phyloP scores from a whole-genome alignment of 2,888 invertebrate genomes.

The Lepeophtheirus nordmannii region DNA sequence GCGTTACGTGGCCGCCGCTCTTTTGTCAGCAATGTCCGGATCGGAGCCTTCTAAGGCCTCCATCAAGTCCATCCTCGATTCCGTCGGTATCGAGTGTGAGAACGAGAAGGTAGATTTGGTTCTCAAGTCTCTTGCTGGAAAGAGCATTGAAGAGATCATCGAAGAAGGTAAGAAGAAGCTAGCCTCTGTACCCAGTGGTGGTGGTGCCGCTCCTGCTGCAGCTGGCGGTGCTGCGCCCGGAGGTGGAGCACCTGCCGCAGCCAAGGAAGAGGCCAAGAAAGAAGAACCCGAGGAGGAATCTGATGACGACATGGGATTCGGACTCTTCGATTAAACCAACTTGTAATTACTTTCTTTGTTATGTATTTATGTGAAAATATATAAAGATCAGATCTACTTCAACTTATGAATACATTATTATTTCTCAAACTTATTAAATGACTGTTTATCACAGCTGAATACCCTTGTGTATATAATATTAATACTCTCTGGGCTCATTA shows the following conservation, averaged over 20 bases:
- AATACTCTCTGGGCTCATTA: too few relatives aligned
- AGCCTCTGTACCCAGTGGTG: conserved; percentile 84
- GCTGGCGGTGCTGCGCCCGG: conserved; percentile 49
- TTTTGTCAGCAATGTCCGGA: conserved; percentile 43
- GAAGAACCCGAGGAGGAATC: conserved; percentile 62
- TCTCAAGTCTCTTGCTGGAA: conserved; percentile 49
- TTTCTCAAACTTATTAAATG: too few relatives aligned
- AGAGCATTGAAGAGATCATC: conserved; percentile 90
- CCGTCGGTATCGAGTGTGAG: conserved; percentile 21
- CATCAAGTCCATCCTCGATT: conserved; percentile 17
- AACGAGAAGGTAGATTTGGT: conserved; percentile 12
- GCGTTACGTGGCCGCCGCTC: conserved; percentile 79
- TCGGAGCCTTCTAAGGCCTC: background rate
- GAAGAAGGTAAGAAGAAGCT: conserved; percentile 95
- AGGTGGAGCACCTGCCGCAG: conserved; percentile 50
- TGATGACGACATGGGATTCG: conserved; percentile 86
- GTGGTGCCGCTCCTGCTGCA: conserved; percentile 62
- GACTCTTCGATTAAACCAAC: conserved; percentile 33
- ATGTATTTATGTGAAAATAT: background rate
- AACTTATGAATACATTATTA: too few relatives aligned
- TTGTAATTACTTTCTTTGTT: background rate
- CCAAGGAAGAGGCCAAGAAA: conserved; percentile 47
- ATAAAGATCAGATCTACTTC: too few relatives aligned
- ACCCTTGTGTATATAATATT: too few relatives aligned
- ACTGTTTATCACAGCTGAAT: too few relatives aligned